These are phyloP conservation scores for Nasonia longicornis DNA, from an alignment of 1,140 invertebrate species.

Conservation along the genomic window DNA sequence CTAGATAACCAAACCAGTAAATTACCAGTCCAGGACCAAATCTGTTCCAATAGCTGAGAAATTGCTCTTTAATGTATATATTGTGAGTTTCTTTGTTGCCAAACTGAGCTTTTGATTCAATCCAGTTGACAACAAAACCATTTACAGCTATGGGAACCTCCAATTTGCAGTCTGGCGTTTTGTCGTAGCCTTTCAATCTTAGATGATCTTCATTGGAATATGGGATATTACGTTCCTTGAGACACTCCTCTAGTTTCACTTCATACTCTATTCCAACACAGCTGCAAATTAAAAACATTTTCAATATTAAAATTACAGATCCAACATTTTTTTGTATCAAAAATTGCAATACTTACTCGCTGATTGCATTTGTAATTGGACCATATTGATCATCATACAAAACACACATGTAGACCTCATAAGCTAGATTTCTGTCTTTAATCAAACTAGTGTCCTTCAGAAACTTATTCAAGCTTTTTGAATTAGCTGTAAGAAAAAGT, in stretches of 20 bases:
- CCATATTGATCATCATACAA: conserved; percentile 73
- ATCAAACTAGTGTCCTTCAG: conserved; percentile 81
- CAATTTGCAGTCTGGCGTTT: conserved; percentile 94
- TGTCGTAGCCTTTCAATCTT: conserved; percentile 87
- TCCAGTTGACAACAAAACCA: conserved; percentile 92
- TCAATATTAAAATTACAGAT: background rate
- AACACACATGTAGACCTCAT: conserved; percentile 77
- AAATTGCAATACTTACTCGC: conserved; percentile 71
- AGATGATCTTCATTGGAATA: conserved; percentile 88
- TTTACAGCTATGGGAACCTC: conserved; percentile 90
- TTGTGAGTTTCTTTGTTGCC: conserved; percentile 86
- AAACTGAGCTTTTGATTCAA: conserved; percentile 96
- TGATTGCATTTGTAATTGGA: conserved; percentile 79
- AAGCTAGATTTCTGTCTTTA: conserved; percentile 77
- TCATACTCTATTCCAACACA: conserved; percentile 85
- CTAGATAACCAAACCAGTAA: conserved; percentile 95
- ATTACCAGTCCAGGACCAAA: conserved; percentile 95
- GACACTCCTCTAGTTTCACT: conserved; percentile 73
- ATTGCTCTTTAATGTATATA: conserved; percentile 88
- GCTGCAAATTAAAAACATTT: conserved; percentile 62
- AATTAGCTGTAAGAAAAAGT: conserved; percentile 49
- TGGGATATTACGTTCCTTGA: conserved; percentile 73
- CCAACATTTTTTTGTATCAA: conserved; percentile 26
- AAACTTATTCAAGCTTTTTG: conserved; percentile 70
- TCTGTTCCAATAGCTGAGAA: conserved; percentile 92